Base-by-base conservation (phyloP, 2,888 invertebrate genomes). In the Artemia sinica region DNA sequence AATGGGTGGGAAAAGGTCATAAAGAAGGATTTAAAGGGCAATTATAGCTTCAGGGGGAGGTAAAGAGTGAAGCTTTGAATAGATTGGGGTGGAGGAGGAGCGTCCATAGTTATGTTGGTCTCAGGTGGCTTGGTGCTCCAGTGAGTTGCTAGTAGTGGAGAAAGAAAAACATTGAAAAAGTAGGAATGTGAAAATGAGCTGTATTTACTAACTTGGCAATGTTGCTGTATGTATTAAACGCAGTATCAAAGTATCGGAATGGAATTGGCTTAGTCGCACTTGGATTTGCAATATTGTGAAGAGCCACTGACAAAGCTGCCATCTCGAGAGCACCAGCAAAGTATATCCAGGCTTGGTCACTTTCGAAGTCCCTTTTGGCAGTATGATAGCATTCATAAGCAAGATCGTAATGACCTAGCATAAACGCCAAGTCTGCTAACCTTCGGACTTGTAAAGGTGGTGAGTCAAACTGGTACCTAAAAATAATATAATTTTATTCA, bases 291-390 rank as follows among this genome's bases (percentile, higher is more conserved):
- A 58, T 58, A 28, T 58, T 58, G 69, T 87, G 84, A 89, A 94
- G 89, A 76, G 91, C 94, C 1, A 91, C 89, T 69, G 93, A 86
- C 49, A 96, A 78, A 12, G 91, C 90, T 8, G 95, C 94, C 95
- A 96, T 95, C 81, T 94, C 95, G 67, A 95, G 80, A 8, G 97
- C 94, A 11, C 96, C 94, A 0, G 97, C 95, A 78, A 90, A 95
- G 77, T 96, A 91, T 49, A 95, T 82, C 95, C 95, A 96, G 0
- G 97, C 97, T 73, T 93, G 91, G 77, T 98, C 97, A 1, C 89
- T 89, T 76, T 89, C 90, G 78, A 97, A 97, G 78, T 98, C 98
- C 68, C 94, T 84, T 79, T 97, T 97, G n/a, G 94, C 91, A 65
- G 89, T 86, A 79, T 97, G 94, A 80, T 96, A 98, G 0, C 90